Evolutionary conservation across 2,888 invertebrate genomes (phyloP), one percentile per base, ranked within the genome.

Genomic region (Blomia tropicalis): DNA sequence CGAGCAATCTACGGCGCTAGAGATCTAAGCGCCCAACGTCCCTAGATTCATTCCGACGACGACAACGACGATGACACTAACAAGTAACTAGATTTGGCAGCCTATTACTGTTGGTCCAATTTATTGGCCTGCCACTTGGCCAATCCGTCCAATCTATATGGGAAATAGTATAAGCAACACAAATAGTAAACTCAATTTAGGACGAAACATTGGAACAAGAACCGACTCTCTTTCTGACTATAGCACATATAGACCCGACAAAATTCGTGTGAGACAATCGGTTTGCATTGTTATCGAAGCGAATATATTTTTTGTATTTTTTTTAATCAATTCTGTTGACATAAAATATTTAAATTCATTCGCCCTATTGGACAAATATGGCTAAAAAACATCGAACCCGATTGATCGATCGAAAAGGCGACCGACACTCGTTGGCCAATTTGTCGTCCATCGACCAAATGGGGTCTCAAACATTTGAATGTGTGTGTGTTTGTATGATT

Each of bases 291-390:
- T 47, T 47, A 47, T 47, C 51, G 51, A 14, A 47, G 27, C 22
- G 51, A 47, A 47, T 47, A 11, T 47, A 47, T 47, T 47, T 47
- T 47, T n/a, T 47, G n/a, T 47, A 11, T 47, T 11, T 47, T 47
- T 47, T 47, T n/a, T 47, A 47, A 47, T 47, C 51, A 47, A 47
- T 47, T 47, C n/a, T 47, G 51, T 47, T 47, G 51, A 47, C 51
- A 47, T 47, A 47, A 47, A 47, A 47, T 47, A 47, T 47, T 47
- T 47, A 47, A 47, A 47, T 47, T 47, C n/a, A n/a, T n/a, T 14
- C n/a, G 51, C n/a, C 51, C n/a, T n/a, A n/a, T n/a, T n/a, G n/a
- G n/a, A n/a, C 51, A 47, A 47, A 47, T 11, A 27, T 27, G 27
- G 51, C 51, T 11, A 47, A n/a, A n/a, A n/a, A n/a, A n/a, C n/a